Base-by-base conservation (phyloP, 2,113 vertebrate genomes). In the Hydrochoerus hydrochaeris region DNA sequence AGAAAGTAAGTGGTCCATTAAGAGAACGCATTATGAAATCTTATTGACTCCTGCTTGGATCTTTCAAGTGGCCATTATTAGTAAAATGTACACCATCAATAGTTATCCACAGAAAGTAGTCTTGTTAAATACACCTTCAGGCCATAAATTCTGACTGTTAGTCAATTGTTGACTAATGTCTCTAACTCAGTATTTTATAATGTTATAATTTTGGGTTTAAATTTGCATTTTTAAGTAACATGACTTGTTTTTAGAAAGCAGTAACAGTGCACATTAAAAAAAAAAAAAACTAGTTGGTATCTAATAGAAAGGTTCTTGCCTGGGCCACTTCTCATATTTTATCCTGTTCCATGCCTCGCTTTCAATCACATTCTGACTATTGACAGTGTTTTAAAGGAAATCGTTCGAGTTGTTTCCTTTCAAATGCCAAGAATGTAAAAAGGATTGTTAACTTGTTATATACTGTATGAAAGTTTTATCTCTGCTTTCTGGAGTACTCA, bases 1-100 rank as follows among this genome's bases (percentile, higher is more conserved):
- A 98, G 97, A 97, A 98, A 97, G 92, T 95, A 97, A 98, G 96
- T 97, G 96, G 96, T 41, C 97, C 97, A 97, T 97, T 98, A 97
- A 97, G 94, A 89, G 88, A 95, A 90, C 67, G 85, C 94, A 97
- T 97, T 97, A 97, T 92, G 92, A 93, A 94, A 81, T 93, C 96
- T 93, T 97, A 97, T 82, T 96, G 96, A 98, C 88, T 96, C 58
- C 30, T 16, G 44, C 38, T 49, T 49, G 65, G 63, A 69, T 95
- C 52, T 65, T 95, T 93, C 63, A 96, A 97, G 77, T 67, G 71
- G 84, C 94, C 92, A 91, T 88, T 97, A 91, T 94, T 98, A 91
- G 95, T 73, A 88, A 96, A 97, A 75, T 30, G 41, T 52, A 71
- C 26, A 19, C 44, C 92, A 89, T 97, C 97, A 93, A 58, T 94